A percentile compares a stretch with the other conserved stretches of the same genome.
phyloP scores from a whole-genome alignment of 2,888 invertebrate species.

The Drosophila glabriapex region DNA sequence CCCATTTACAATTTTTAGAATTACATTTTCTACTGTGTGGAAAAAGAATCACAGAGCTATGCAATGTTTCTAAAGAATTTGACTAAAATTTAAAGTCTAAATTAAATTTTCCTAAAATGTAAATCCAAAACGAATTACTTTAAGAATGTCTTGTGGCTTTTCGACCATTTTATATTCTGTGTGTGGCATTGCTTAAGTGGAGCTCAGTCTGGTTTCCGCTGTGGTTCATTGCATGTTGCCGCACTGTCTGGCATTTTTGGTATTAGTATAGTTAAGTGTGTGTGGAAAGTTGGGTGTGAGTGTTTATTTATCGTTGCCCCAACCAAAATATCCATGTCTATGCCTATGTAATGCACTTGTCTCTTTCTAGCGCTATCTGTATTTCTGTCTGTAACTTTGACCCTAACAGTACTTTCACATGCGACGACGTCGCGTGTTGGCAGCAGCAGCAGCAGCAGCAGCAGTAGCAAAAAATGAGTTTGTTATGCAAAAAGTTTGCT shows the following conservation, averaged over 20 bases:
- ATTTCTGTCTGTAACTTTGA: constrained; percentile 15
- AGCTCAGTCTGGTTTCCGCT: constrained; percentile 49
- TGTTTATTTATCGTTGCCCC: constrained; percentile 65
- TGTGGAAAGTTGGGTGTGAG: constrained; percentile 24
- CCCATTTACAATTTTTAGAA: background rate
- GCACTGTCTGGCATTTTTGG: constrained; percentile 72
- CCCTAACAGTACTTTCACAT: constrained; percentile 58
- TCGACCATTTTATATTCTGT: constrained; percentile 2
- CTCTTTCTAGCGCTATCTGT: constrained; percentile 8
- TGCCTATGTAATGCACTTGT: constrained; percentile 1
- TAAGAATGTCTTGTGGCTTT: background rate
- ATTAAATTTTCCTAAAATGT: background rate
- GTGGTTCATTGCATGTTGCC: constrained; percentile 79
- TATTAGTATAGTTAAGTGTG: constrained; percentile 41
- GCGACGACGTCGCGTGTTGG: constrained; percentile 69
- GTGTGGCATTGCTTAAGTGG: constrained; percentile 16
- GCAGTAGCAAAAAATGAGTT: constrained; percentile 39
- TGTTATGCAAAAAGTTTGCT: constrained; percentile 75
- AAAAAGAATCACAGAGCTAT: background rate
- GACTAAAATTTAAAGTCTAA: background rate
- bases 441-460: constrained; percentile 20
- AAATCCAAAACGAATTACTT: background rate
- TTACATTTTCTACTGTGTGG: background rate
- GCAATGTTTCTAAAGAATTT: background rate
- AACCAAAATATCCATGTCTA: constrained; percentile 37